Evolutionary conservation across 1,140 invertebrate genomes (phyloP).

Genomic region (Physella acuta): DNA sequence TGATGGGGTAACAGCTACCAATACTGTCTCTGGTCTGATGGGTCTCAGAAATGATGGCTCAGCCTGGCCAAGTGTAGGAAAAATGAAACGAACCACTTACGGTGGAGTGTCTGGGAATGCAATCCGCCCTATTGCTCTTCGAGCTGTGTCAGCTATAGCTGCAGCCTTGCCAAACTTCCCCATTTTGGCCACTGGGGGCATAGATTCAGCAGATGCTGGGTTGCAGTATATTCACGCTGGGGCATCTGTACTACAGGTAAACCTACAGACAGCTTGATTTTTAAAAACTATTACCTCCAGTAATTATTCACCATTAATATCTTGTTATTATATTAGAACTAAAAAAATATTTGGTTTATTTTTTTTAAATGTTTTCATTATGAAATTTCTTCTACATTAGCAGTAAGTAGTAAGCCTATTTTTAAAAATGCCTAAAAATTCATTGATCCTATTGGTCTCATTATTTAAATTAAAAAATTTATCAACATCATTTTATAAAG

Average conservation of each 20-base stretch:
- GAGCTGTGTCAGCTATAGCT: conserved; percentile 84
- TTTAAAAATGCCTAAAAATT: no score
- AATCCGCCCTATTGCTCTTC: conserved; percentile 86
- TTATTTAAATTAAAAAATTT: no score
- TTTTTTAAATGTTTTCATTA: no score
- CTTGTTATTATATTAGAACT: not conserved
- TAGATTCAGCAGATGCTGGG: conserved; percentile 92
- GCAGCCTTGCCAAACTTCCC: conserved; percentile 82
- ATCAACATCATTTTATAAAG: no score
- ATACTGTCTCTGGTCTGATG: conserved; percentile 94
- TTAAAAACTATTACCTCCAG: not conserved
- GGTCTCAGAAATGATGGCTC: conserved; percentile 74
- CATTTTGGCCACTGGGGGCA: conserved; percentile 91
- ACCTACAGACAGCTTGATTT: not conserved
- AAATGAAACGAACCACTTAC: conserved; percentile 83
- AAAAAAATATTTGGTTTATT: no score
- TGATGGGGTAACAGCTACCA: conserved; percentile 93
- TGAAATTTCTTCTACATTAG: no score
- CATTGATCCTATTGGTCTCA: no score
- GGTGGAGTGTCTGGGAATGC: conserved; percentile 96
- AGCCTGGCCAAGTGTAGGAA: conserved; percentile 90
- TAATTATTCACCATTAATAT: not conserved
- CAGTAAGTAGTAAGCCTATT: no score
- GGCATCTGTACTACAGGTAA: conserved; percentile 84
- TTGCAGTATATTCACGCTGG: conserved; percentile 91